Percentiles rank a stretch among this genome's conserved stretches.
Evolutionary conservation across 2,888 invertebrate genomes (phyloP).

Genomic region (Asteroscopus sphinx): DNA sequence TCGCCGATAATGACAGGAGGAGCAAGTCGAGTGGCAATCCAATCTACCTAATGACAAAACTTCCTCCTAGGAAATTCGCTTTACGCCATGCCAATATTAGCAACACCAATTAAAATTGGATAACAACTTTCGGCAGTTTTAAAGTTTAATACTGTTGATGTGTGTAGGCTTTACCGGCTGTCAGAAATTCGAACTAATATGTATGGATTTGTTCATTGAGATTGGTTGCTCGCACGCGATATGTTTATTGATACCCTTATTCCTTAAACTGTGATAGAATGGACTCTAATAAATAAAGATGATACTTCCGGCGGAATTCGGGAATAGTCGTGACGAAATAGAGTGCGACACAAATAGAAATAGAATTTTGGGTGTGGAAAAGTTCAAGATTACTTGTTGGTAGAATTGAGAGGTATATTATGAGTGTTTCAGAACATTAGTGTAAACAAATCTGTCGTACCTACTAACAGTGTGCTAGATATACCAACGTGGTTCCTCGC

Average conservation of each 20-base stretch:
- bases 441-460: constrained; percentile 7
- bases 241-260: constrained; percentile 19
- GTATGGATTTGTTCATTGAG: constrained; percentile 14
- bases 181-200: constrained; percentile 12
- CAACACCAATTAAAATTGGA: constrained; percentile 53
- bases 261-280: constrained; percentile 19
- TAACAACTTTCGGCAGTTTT: constrained; percentile 44
- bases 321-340: constrained; percentile 9
- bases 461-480: constrained; percentile 4
- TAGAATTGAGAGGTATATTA: constrained; percentile 10
- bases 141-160: constrained; percentile 34
- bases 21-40: constrained; percentile 55
- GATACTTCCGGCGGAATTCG: constrained; percentile 12
- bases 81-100: constrained; percentile 45
- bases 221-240: constrained; percentile 26
- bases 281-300: constrained; percentile 34
- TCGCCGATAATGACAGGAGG: constrained; percentile 46
- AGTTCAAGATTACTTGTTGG: constrained; percentile 16
- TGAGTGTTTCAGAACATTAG: constrained; percentile 7
- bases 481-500: constrained; percentile 11
- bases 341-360: constrained; percentile 9
- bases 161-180: constrained; percentile 12
- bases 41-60: constrained; percentile 60
- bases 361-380: constrained; percentile 14
- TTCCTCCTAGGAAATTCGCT: constrained; percentile 51